A percentile compares a stretch with the other conserved stretches of the same genome.
These are phyloP conservation scores for Netelia inedita DNA, from an alignment of 2,888 invertebrate genomes.

Conservation along the genomic window DNA sequence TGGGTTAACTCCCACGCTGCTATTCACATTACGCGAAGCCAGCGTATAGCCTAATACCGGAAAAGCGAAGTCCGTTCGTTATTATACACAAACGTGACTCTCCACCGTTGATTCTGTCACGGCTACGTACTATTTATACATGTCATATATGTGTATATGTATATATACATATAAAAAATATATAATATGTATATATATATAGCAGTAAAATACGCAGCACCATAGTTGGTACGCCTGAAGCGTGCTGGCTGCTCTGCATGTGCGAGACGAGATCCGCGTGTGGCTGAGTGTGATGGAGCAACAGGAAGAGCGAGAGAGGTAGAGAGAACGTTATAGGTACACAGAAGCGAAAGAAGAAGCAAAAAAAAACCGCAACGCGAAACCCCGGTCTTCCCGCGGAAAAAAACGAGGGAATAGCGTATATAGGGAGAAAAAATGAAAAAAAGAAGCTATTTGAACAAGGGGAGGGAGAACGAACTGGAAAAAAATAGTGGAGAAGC, in stretches of 20 bases:
- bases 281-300: constrained; percentile 25
- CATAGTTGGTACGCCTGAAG: constrained; percentile 12
- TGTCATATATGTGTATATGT: no score
- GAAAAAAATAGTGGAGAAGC: constrained; percentile 77
- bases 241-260: neutral
- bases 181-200: neutral
- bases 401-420: constrained; percentile 47
- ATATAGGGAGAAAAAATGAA: constrained; percentile 45
- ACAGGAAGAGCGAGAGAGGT: constrained; percentile 45
- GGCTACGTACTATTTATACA: neutral
- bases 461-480: constrained; percentile 64
- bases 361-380: constrained; percentile 74
- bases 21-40: constrained; percentile 2
- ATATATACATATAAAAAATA: neutral
- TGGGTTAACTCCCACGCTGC: neutral
- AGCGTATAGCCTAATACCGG: neutral
- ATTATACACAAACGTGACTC: constrained; percentile 46
- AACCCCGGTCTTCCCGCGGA: constrained; percentile 72
- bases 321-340: constrained; percentile 13
- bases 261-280: neutral
- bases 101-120: constrained; percentile 8
- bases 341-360: constrained; percentile 76
- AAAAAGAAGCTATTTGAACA: constrained; percentile 48
- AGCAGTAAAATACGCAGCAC: constrained; percentile 5
- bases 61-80: constrained; percentile 31